Base-by-base conservation (phyloP, 2,797 vertebrate genomes). In the Otolemur crassicaudatus region DNA sequence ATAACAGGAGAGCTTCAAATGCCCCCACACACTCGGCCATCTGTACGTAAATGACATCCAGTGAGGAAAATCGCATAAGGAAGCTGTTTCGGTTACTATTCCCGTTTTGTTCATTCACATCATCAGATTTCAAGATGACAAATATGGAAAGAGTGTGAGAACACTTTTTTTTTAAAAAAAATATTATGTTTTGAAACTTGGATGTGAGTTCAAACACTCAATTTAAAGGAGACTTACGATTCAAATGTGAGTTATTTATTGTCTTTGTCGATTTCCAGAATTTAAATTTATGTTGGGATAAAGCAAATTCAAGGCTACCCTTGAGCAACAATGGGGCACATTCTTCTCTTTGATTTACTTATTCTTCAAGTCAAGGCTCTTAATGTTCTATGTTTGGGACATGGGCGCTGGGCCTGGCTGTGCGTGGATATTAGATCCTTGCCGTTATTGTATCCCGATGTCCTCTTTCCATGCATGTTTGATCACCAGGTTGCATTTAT, bases 91-190 rank as follows among this genome's bases (percentile, higher is more conserved):
- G 82, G 72, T 97, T 98, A 97, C 97, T 95, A 94, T 97, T 98
- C 98, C 97, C 94, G 97, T 97, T 98, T 97, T 96, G 93, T 96
- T 97, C 98, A 91, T 97, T 97, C 98, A 97, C 97, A 19, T 98
- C 97, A 96, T 96, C 98, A 94, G 95, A 0, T 98, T 98, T 97
- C 98, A 96, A 97, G 96, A 97, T 98, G 98, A 98, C 98, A 97
- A 96, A 97, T 98, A 98, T 96, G 96, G 97, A 97, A 98, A 98
- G 95, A 97, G 98, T 43, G 96, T 94, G 96, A 97, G 97, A 98
- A 98, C 80, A 93, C 95, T 94, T 95, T 97, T 94, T 40, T 53
- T 56, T 56, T 67, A 0, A 53, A 80, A 94, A 91, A 94, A 87
- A 69, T 0, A 72, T 89, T 37, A 61, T 60, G 9, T 79, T 98